Percentiles rank a stretch among this genome's conserved stretches.
Evolutionary conservation across 2,797 vertebrate genomes (phyloP).

Genomic region (Sphaeramia orbicularis): DNA sequence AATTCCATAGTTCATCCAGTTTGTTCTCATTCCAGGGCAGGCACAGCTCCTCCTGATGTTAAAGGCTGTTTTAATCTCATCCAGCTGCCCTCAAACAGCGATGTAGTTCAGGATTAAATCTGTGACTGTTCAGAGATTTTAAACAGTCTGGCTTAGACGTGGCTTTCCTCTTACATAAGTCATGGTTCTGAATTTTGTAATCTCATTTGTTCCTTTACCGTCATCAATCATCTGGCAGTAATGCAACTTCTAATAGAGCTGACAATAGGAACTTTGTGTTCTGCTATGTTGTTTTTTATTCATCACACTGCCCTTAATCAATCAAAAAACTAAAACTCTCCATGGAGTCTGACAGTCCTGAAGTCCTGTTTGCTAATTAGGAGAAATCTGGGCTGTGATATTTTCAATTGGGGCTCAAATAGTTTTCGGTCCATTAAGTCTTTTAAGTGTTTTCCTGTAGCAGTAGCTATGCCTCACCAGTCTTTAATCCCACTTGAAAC

Average conservation of each 20-base stretch:
- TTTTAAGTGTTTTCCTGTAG: conserved; percentile 47
- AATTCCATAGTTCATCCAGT: background rate
- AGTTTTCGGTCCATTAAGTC: conserved; percentile 17
- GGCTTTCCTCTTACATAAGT: conserved; percentile 53
- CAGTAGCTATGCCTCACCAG: conserved; percentile 15
- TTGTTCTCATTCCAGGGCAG: background rate
- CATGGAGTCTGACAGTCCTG: conserved; percentile 8
- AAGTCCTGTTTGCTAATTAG: conserved; percentile 43
- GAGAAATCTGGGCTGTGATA: conserved; percentile 30
- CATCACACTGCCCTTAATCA: conserved; percentile 1
- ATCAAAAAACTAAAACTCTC: background rate
- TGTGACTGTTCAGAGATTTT: conserved; percentile 23
- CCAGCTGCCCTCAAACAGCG: background rate
- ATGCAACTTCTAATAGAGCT: conserved; percentile 9
- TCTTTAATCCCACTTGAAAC: conserved; percentile 36
- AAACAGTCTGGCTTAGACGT: conserved; percentile 10
- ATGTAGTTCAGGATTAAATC: conserved; percentile 51
- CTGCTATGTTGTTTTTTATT: conserved; percentile 8
- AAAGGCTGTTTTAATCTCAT: conserved; percentile 34
- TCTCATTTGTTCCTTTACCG: conserved; percentile 35
- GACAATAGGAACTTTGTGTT: conserved; percentile 3
- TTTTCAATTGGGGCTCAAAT: conserved; percentile 37
- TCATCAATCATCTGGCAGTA: conserved; percentile 13
- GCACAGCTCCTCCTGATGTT: conserved; percentile 3
- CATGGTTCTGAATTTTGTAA: conserved; percentile 32